These are phyloP conservation scores for Eira barbara DNA, from an alignment of 2,113 vertebrate genomes.

Conservation along the genomic window DNA sequence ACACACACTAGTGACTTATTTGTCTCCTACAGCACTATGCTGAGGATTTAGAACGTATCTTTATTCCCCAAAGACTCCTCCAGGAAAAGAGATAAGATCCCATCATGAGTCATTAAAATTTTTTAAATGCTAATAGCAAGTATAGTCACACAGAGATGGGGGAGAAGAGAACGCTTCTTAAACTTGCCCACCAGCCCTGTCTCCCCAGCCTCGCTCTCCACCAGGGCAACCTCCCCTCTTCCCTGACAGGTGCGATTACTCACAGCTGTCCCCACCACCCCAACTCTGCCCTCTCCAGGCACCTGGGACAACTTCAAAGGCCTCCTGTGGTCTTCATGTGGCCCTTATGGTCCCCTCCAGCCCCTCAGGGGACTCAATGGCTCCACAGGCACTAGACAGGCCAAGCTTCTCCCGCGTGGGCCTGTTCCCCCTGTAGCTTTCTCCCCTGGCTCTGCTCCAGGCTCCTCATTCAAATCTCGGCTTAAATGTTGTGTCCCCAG, in stretches of 20 bases:
- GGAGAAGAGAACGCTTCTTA: background rate
- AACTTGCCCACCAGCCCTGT: too few relatives aligned
- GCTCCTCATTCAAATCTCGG: background rate
- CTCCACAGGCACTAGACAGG: background rate
- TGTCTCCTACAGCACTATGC: conserved; percentile 87
- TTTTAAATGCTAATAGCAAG: background rate
- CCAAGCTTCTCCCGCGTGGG: background rate
- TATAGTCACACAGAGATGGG: background rate
- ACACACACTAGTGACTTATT: conserved; percentile 84
- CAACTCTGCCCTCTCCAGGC: background rate
- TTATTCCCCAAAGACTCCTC: conserved; percentile 90
- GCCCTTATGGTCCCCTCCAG: background rate
- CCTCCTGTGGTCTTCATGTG: background rate
- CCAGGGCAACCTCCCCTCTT: background rate
- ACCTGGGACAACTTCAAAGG: background rate
- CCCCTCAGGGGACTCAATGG: too few relatives aligned
- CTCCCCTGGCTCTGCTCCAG: background rate
- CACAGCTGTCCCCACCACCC: too few relatives aligned
- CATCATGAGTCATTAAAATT: background rate
- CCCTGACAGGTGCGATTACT: background rate
- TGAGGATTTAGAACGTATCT: conserved; percentile 86
- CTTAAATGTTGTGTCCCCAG: background rate
- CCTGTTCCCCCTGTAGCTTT: background rate
- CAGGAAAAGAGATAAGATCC: conserved; percentile 76
- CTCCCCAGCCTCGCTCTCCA: rapidly evolving